These are phyloP conservation scores for Tachina grossa DNA, from an alignment of 2,888 invertebrate genomes.

Conservation along the genomic window DNA sequence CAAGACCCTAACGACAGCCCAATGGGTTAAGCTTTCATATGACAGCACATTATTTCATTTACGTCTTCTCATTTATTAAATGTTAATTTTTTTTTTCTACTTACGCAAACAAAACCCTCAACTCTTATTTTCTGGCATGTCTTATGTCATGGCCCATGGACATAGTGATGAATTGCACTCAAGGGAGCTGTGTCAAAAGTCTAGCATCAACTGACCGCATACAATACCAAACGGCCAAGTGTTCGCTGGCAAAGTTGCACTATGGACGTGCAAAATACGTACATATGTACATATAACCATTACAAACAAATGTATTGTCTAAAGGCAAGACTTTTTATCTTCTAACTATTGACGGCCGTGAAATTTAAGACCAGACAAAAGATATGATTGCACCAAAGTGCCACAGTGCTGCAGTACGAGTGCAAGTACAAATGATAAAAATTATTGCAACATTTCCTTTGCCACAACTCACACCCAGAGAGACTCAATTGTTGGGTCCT, in stretches of 20 bases:
- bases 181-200: conserved; percentile 68
- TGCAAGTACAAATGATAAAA: conserved; percentile 44
- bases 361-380: conserved; percentile 67
- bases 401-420: conserved; percentile 30
- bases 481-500: conserved; percentile 27
- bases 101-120: conserved; percentile 42
- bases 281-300: neutral
- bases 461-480: conserved; percentile 11
- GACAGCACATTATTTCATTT: conserved; percentile 28
- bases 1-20: neutral
- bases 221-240: conserved; percentile 24
- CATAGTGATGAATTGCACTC: conserved; percentile 68
- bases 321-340: conserved; percentile 46
- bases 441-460: conserved; percentile 40
- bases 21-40: conserved; percentile 1
- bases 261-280: neutral
- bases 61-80: conserved; percentile 5
- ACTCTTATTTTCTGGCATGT: conserved; percentile 50
- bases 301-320: conserved; percentile 15
- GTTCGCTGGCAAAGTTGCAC: conserved; percentile 20
- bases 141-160: conserved; percentile 55
- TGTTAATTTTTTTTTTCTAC: conserved; percentile 4
- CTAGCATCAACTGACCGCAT: conserved; percentile 55
- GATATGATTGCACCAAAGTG: conserved; percentile 54
- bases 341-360: conserved; percentile 68